Evolutionary conservation across 2,797 vertebrate species (phyloP), one percentile per base, ranked within the genome.

Genomic region (Cyprinella venusta): DNA sequence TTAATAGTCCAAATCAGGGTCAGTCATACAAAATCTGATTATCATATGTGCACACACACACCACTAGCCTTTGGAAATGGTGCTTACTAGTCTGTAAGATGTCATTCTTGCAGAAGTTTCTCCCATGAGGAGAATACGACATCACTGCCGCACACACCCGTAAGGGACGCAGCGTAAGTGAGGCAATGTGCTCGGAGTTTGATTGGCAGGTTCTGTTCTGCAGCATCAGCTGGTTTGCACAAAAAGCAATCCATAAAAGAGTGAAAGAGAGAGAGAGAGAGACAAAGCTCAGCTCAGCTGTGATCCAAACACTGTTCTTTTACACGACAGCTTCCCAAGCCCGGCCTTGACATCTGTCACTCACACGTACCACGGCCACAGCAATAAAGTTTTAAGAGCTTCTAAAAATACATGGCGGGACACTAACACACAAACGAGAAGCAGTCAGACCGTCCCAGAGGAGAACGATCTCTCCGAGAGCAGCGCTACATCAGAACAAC

Each of bases 11-110:
- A 88, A 86, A 92, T 91, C 26, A 83, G 36, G n/a, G 72, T 90
- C 85, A 74, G 90, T 90, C 89, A 84, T 83, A 84, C 86, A 90
- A 90, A 91, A 83, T 92, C 38, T 76, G 33, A 48, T 52, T 19
- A 71, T 54, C n/a, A 81, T 24, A 38, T 26, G 40, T 52, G 59
- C 21, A 48, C 74, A 75, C 38, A 80, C 65, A 84, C 81, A 86
- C 69, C 56, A 26, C 61, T 33, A 33, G 78, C 48, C 26, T 12
- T 59, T 69, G 40, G 36, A 54, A 59, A 68, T 42, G 1, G 45
- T 36, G 42, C 68, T 19, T 8, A 30, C 15, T n/a, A 71, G 26
- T 33, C n/a, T 21, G 54, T 70, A 38, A 61, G 6, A 59, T 40
- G 68, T 54, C 45, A 19, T 67, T 38, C 33, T 40, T 42, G 54